Base-by-base conservation (phyloP, 2,113 vertebrate species). In the Anarhynchus alexandrinus region DNA sequence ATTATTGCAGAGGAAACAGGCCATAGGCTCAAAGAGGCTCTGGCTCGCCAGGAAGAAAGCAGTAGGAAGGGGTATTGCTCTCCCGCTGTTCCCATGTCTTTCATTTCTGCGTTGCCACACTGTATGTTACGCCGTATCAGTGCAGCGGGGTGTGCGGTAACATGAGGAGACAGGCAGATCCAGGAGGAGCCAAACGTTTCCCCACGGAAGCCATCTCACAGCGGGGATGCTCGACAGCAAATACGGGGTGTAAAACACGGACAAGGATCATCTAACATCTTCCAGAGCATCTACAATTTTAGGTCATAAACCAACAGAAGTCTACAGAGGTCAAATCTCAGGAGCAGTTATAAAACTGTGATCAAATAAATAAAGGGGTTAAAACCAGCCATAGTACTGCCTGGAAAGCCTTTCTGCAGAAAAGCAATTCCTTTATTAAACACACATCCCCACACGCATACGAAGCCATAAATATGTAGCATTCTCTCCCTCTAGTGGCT, bases 401-500 rank as follows among this genome's bases (percentile, higher is more conserved):
- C 40, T 45, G 79, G 32, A 67, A 90, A 88, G 30, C 42, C 34
- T 5, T 10, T 49, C 47, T 40, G 42, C 6, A 36, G 73, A 65
- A 89, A 54, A 90, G 82, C 65, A 49, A 82, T 58, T 34, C 66
- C 77, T 42, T 45, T 34, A 57, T 38, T 12, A 42, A 89, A 71
- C 2, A 11, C n/a, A n/a, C 66, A 76, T 57, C 72, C 52, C 30
- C 47, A 17, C 36, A 7, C 1, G 2, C 45, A 22, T 16, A 69
- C 0, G 0, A 47, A 92, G 85, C 82, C 74, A 80, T 91, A 97
- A 97, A 62, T 58, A 85, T 0, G 91, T 87, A 91, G 51, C 78
- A 22, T 96, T 85, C 94, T 92, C 93, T 85, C 97, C 94, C 97
- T 97, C 96, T 97, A 96, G 96, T 66, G 91, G 94, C 73, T 95